Evolutionary conservation across 2,797 vertebrate species (phyloP).

Genomic region (Eidolon dupreanum): DNA sequence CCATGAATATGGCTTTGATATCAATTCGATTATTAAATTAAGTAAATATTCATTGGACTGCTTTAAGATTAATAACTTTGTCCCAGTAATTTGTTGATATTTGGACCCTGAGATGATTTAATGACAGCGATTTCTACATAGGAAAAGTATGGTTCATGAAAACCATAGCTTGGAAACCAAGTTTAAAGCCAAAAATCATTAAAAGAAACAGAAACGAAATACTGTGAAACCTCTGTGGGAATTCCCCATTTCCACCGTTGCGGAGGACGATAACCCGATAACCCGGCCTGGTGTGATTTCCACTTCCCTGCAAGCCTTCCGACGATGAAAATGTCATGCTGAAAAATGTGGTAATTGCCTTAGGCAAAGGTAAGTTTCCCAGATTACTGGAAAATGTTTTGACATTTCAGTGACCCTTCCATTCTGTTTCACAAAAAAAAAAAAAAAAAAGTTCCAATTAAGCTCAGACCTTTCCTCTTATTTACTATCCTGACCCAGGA

Average conservation of each 20-base stretch:
- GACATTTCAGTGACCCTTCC: constrained; percentile 71
- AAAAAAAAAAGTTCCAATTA: constrained; percentile 59
- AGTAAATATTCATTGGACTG: constrained; percentile 23
- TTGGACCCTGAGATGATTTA: neutral
- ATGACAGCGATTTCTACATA: neutral
- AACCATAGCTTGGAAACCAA: neutral
- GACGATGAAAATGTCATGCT: constrained; percentile 71
- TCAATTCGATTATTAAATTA: constrained; percentile 17
- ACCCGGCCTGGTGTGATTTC: neutral
- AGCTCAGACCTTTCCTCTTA: constrained; percentile 20
- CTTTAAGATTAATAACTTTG: constrained; percentile 8
- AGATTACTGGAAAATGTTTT: constrained; percentile 70
- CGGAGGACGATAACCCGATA: constrained; percentile 1
- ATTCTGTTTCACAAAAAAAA: constrained; percentile 59
- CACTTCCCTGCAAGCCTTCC: constrained; percentile 33
- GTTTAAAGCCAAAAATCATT: neutral
- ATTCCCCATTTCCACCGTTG: neutral
- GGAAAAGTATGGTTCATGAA: neutral
- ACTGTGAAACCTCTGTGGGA: constrained; percentile 34
- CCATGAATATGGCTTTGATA: neutral
- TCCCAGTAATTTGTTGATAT: neutral
- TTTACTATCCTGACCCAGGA: constrained; percentile 47
- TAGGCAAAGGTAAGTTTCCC: constrained; percentile 65
- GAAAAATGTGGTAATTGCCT: constrained; percentile 58
- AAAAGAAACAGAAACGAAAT: constrained; percentile 38